Conservation (phyloP, 2,113 vertebrate genomes). For the Struthio camelus region DNA sequence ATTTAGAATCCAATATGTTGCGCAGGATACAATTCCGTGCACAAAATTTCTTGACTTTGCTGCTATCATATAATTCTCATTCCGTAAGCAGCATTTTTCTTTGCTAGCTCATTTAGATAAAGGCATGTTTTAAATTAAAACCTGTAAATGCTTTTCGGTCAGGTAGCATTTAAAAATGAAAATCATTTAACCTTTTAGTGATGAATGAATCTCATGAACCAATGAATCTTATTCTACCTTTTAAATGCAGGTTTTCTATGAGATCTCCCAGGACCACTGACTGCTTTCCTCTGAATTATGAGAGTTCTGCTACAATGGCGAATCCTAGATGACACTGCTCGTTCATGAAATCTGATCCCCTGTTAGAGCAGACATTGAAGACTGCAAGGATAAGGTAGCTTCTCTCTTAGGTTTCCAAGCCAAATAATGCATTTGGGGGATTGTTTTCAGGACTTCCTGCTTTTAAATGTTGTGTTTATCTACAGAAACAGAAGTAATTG, state of each 20-base stretch:
- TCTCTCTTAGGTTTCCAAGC: slow-evolving; percentile 12
- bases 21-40: background rate
- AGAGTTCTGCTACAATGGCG: background rate
- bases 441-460: slow-evolving; percentile 17
- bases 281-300: background rate
- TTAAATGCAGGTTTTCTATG: background rate
- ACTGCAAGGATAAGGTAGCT: slow-evolving; percentile 34
- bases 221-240: background rate
- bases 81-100: background rate
- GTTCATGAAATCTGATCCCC: background rate
- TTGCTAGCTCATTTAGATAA: background rate
- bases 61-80: background rate
- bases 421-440: slow-evolving; percentile 22
- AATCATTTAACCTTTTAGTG: background rate
- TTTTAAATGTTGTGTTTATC: slow-evolving; percentile 33
- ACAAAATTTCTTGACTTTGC: background rate
- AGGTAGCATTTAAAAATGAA: background rate
- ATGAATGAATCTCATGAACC: background rate
- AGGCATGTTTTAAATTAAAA: background rate
- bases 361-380: background rate
- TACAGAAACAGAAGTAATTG: slow-evolving; percentile 31
- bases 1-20: background rate
- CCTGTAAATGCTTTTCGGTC: background rate
- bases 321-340: background rate
- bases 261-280: background rate